Evolutionary conservation across 1,140 invertebrate genomes (phyloP), one percentile per base, ranked within the genome.

Genomic region (Laodelphax striatellus): DNA sequence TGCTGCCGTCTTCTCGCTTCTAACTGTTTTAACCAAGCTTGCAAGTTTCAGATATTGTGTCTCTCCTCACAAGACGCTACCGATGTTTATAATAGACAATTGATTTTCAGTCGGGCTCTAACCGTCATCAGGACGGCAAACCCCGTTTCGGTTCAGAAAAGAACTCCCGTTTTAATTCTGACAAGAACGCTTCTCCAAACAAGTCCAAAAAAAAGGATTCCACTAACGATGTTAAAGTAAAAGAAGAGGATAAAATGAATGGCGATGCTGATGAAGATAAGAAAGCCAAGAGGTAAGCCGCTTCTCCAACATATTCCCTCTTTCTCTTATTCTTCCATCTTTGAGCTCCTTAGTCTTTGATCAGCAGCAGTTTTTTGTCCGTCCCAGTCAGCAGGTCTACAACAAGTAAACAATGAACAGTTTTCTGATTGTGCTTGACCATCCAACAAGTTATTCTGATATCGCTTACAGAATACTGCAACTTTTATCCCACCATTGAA

Each of bases 41-140:
- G 34, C 34, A 50, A 50, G 46, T 50, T 50, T 50, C 46, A 50
- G 46, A 50, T 50, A 16, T 17, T 17, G 46, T 50, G 1, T 50
- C 16, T 50, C 46, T 50, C 21, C 46, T 50, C 46, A 50, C 5
- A 50, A 50, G 21, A 50, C 5, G 21, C 16, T 5, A 14, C 16
- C 16, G 21, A 22, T 19, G 34, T 22, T 50, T 50, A 19, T 50
- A 5, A 50, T 50, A 50, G 16, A 50, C 21, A 13, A 19, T 50
- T 50, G 42, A 34, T 53, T 60, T 60, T 38, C 58, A 60, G 58
- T 60, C 58, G 58, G 58, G 50, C 16, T 41, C 54, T 31, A 60
- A 60, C 58, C 58, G 58, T 54, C 57, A 44, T 14, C 16, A 19
- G 43, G 44, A 22, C 8, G 21, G 17, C 31, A 22, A 52, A 17